A percentile compares a stretch with the other conserved stretches of the same genome.
Evolutionary conservation across 2,888 invertebrate genomes (phyloP).

Genomic region (Lasioglossum pauxillum): DNA sequence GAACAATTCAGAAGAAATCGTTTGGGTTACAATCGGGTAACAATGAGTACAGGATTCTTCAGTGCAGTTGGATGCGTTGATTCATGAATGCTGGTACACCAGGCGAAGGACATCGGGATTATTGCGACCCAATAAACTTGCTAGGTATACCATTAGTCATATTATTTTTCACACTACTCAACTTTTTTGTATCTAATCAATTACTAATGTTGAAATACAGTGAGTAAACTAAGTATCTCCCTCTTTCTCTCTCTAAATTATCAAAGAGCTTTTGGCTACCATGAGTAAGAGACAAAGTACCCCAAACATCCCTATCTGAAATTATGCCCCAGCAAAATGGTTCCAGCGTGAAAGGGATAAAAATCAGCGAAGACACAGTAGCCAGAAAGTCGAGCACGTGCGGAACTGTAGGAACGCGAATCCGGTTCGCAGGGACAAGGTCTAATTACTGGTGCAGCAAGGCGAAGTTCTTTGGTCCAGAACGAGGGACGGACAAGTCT

Average conservation of each 20-base stretch:
- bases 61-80: constrained; percentile 42
- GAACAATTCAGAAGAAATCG: constrained; percentile 33
- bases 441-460: constrained; percentile 46
- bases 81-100: background rate
- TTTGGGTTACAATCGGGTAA: constrained; percentile 25
- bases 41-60: constrained; percentile 38
- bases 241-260: background rate
- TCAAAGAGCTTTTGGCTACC: background rate
- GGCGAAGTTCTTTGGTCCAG: constrained; percentile 61
- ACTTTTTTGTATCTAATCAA: no score
- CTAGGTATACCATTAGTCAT: no score
- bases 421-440: constrained; percentile 18
- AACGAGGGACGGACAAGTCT: constrained; percentile 51
- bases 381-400: background rate
- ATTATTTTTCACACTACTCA: no score
- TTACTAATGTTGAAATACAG: no score
- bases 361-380: background rate
- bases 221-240: no score
- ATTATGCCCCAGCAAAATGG: background rate
- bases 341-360: background rate
- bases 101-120: background rate
- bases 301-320: background rate
- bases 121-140: background rate
- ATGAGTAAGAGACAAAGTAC: background rate
- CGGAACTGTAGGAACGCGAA: background rate